Conservation (phyloP, 2,888 invertebrate genomes). For the Agrochola circellaris region DNA sequence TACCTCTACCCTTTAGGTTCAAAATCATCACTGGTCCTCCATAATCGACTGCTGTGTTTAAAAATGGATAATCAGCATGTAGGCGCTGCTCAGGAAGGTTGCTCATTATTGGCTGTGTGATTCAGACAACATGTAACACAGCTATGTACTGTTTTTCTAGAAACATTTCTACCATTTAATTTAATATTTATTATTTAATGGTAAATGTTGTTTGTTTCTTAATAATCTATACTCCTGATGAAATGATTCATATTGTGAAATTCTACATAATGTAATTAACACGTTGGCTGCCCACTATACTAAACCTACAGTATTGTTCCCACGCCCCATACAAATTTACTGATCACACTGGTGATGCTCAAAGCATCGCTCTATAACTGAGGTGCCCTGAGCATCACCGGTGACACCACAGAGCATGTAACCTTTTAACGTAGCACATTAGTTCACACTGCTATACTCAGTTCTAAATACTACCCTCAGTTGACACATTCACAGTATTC, state of each 20-base stretch:
- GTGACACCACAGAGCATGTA: too few species aligned
- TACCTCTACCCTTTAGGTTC: slow-evolving; percentile 43
- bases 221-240: background rate
- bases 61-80: slow-evolving; percentile 41
- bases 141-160: slow-evolving; percentile 19
- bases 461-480: too few species aligned
- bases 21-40: slow-evolving; percentile 51
- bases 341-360: too few species aligned
- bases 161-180: slow-evolving; percentile 20
- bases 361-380: too few species aligned
- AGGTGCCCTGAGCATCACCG: too few species aligned
- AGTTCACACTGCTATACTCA: too few species aligned
- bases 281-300: too few species aligned
- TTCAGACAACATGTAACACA: slow-evolving; percentile 29
- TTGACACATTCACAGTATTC: too few species aligned
- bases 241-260: slow-evolving; percentile 11
- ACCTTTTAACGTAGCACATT: too few species aligned
- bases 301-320: too few species aligned
- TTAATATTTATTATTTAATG: slow-evolving; percentile 18
- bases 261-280: slow-evolving; percentile 15
- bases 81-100: slow-evolving; percentile 25
- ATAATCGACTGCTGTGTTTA: slow-evolving; percentile 46
- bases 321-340: too few species aligned
- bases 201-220: slow-evolving; percentile 14
- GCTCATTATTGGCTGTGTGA: slow-evolving; percentile 33